Base-by-base conservation (phyloP, 2,888 invertebrate genomes). In the Lasioglossum villosulum region DNA sequence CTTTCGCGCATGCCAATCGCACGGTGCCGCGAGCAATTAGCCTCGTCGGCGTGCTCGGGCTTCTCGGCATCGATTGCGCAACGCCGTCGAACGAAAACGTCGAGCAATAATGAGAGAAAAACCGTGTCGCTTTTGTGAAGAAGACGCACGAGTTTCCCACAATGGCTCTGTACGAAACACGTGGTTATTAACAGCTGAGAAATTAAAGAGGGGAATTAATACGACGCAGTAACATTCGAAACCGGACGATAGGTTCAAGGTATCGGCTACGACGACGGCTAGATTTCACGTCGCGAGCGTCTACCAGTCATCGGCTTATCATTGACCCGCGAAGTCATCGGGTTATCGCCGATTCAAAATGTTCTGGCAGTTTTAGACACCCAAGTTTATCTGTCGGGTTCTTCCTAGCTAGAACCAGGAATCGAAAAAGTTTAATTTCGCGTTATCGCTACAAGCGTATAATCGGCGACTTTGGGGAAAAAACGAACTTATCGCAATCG, bases 261-360 rank as follows among this genome's bases (percentile, higher is more conserved):
- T 66, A 34, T 66, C 66, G 66, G 45, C 45, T 14, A 14, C 42
- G 42, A 14, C 14, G 14, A 4, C 52, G 76, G 19, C 52, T 45
- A 76, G 82, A 83, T 90, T 81, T 5, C 37, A 27, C 12, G 45
- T 88, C 84, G 23, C 42, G 42, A 73, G 5, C 8, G 34, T 76
- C 73, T 37, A 59, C 74, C 42, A 76, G 79, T 27, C 39, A n/a
- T 48, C 27, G 10, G 59, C 14, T 89, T 89, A 89, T 90, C 89
- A 42, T 70, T 52, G n/a, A n/a, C 66, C 82, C 37, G 27, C 70
- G 63, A 74, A 88, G 75, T 68, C 81, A 48, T 6, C 59, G 37
- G 88, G 87, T 90, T 90, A 90, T 90, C 90, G 16, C 19, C 19
- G 68, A 52, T 52, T 52, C n/a, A 63, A 42, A 84, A 89, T 84